Base-by-base conservation (phyloP, 2,113 vertebrate species). In the Oostethus manadensis region DNA sequence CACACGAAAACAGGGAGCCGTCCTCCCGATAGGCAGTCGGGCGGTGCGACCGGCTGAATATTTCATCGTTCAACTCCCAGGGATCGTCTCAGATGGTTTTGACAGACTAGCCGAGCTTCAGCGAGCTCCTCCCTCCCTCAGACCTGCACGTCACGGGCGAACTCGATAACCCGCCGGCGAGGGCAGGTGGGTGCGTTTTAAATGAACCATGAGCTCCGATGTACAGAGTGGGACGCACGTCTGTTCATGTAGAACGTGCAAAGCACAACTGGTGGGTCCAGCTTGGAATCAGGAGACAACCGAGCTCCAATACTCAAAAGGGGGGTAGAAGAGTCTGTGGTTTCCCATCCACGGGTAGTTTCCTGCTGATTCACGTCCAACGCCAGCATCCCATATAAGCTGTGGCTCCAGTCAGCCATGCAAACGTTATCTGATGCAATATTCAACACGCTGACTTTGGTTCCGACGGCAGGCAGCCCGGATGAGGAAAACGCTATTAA, bases 361-460 rank as follows among this genome's bases (percentile, higher is more conserved):
- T 33, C 5, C 7, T 56, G 46, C 17, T 33, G 23, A 35, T 38
- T 65, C 43, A 50, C 40, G 8, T 40, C 50, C 2, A 60, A 26
- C 2, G 29, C 29, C 29, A 33, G 5, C 29, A 7, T 11, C 22
- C 33, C 21, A 6, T 21, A 18, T 17, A 6, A 49, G 46, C 61
- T 56, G 51, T 54, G 56, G 70, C 61, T 71, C 49, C 66, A 49
- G 14, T 79, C 76, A 79, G 47, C 73, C 75, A 59, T 71, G 83
- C 80, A 70, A 74, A 80, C 72, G 64, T 74, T 29, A 60, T 50
- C 77, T 83, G 80, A 84, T 86, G 58, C 73, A 88, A 80, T 85
- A 88, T 88, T 84, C 66, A 88, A 57, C 17, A 48, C 50, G 10
- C 33, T 29, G 2, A 66, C 21, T 70, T 55, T 44, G 56, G 70